Evolutionary conservation across 2,113 vertebrate genomes (phyloP).

Genomic region (Chaenocephalus aceratus): DNA sequence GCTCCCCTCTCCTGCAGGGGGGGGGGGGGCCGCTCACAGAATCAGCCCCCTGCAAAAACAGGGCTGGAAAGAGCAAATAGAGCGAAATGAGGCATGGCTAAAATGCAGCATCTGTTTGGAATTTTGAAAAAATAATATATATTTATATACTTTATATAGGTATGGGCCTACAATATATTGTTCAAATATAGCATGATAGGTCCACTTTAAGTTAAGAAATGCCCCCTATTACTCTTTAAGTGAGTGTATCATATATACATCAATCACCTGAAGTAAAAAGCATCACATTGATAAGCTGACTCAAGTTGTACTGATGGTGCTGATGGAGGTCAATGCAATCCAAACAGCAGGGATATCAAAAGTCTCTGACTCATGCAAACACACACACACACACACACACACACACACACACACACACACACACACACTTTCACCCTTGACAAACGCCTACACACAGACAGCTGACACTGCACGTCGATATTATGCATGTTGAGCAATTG

Average conservation of each 20-base stretch:
- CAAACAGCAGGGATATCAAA: constrained; percentile 36
- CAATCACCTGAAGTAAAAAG: not conserved
- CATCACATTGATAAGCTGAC: not conserved
- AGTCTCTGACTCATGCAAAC: constrained; percentile 33
- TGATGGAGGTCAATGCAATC: constrained; percentile 18
- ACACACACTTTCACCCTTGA: constrained; percentile 40
- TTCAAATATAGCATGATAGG: too few relatives aligned
- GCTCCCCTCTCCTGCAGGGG: too few relatives aligned
- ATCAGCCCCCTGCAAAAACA: too few relatives aligned
- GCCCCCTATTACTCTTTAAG: not conserved
- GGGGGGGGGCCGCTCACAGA: too few relatives aligned
- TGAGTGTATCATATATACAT: not conserved
- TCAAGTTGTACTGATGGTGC: not conserved
- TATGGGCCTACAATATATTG: too few relatives aligned
- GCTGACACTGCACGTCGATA: constrained; percentile 49
- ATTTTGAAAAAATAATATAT: too few relatives aligned
- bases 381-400: not conserved
- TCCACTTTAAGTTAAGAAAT: not conserved
- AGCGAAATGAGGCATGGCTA: too few relatives aligned
- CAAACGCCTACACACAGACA: constrained; percentile 45
- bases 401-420: not conserved
- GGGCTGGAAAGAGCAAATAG: too few relatives aligned
- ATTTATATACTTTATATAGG: too few relatives aligned
- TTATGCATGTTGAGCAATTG: constrained; percentile 57
- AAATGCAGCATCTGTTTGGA: too few relatives aligned